Percentiles rank a stretch among this genome's conserved stretches.
phyloP scores from a whole-genome alignment of 2,113 vertebrate genomes.

The Ivindomyrus marchei region DNA sequence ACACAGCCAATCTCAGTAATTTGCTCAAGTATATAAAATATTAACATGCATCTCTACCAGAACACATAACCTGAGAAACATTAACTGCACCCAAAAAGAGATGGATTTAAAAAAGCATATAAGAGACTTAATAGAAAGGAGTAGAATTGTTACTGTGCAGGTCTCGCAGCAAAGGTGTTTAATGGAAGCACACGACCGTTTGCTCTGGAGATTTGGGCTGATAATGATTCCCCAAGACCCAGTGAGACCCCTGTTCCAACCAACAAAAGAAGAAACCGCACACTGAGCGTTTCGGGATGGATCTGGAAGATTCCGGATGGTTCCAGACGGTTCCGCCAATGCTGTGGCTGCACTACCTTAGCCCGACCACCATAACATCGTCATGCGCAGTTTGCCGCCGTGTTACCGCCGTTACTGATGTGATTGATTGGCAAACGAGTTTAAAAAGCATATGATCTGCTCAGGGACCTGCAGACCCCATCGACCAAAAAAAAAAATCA shows the following conservation, averaged over 20 bases:
- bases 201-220: not conserved
- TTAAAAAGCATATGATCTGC: not conserved
- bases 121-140: not conserved
- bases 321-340: not conserved
- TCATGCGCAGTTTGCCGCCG: not conserved
- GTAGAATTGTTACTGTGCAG: not conserved
- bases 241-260: not conserved
- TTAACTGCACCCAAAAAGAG: not conserved
- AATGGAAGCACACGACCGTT: not conserved
- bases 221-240: constrained; percentile 2
- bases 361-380: not conserved
- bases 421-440: not conserved
- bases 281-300: not conserved
- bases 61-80: not conserved
- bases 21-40: not conserved
- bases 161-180: not conserved
- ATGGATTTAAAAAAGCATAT: not conserved
- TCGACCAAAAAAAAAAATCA: too few relatives aligned
- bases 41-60: not conserved
- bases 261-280: not conserved
- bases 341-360: not conserved
- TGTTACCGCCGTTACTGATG: not conserved
- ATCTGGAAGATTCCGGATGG: not conserved
- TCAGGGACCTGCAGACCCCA: too few relatives aligned
- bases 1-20: not conserved